A percentile compares a stretch with the other conserved stretches of the same genome.
Evolutionary conservation across 2,888 invertebrate species (phyloP).

Genomic region (Gisinianus flammeolus): DNA sequence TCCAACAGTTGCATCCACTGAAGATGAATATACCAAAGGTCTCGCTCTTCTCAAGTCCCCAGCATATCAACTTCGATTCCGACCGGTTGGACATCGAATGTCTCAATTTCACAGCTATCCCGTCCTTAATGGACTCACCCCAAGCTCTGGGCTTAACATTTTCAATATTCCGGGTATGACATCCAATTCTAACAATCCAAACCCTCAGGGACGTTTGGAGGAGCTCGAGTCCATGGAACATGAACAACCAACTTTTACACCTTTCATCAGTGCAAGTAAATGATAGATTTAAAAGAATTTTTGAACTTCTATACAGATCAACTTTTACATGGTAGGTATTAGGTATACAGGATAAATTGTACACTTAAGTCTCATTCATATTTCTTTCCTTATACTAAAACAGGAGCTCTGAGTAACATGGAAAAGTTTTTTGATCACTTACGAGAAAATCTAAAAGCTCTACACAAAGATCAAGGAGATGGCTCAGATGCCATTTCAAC

Average conservation of each 20-base stretch:
- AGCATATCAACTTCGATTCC: constrained; percentile 33
- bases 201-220: not conserved
- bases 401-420: constrained; percentile 47
- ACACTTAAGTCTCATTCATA: no score
- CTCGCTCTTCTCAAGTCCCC: constrained; percentile 20
- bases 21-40: constrained; percentile 9
- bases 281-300: no score
- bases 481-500: not conserved
- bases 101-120: constrained; percentile 21
- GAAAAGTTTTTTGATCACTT: constrained; percentile 44
- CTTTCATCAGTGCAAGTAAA: constrained; percentile 42
- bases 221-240: not conserved
- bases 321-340: no score
- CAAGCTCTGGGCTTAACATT: constrained; percentile 1
- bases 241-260: constrained; percentile 42
- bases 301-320: no score
- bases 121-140: not conserved
- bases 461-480: constrained; percentile 30
- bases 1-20: constrained; percentile 15
- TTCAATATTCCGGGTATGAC: not conserved
- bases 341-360: no score
- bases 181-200: not conserved
- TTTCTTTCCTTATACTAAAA: no score
- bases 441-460: constrained; percentile 42
- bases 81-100: constrained; percentile 22